Conservation (phyloP, 2,888 invertebrate genomes). For the Tipula unca region DNA sequence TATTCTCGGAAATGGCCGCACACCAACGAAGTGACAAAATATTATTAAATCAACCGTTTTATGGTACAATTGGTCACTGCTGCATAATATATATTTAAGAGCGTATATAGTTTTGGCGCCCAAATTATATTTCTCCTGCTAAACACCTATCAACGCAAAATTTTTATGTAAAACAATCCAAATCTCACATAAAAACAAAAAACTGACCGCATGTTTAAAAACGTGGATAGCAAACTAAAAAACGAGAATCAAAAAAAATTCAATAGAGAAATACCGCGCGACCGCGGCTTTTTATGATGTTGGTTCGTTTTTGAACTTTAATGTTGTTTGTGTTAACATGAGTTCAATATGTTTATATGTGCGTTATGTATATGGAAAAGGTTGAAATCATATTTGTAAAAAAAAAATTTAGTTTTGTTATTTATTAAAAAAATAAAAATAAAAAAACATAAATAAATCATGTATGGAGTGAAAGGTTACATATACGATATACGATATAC, state of each 20-base stretch:
- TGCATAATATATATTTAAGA: background rate
- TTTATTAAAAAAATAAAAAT: too few species aligned
- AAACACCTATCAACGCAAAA: background rate
- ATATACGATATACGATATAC: too few species aligned
- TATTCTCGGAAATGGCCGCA: background rate
- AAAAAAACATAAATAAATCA: background rate
- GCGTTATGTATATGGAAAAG: background rate
- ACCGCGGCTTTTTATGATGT: slow-evolving; percentile 2
- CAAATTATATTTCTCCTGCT: background rate
- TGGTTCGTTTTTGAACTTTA: background rate
- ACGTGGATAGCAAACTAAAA: background rate
- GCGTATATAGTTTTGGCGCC: background rate
- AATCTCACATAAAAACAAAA: background rate
- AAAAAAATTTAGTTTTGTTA: background rate
- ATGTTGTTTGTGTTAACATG: background rate
- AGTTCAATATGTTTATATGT: background rate
- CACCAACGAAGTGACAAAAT: background rate
- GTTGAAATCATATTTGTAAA: background rate
- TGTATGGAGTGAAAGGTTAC: background rate
- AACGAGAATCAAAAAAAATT: background rate
- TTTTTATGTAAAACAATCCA: background rate
- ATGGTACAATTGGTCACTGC: background rate
- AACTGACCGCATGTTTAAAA: background rate
- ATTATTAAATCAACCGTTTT: too few species aligned
- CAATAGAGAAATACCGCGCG: background rate